phyloP scores from a whole-genome alignment of 2,113 vertebrate species.

The Burhinus bistriatus region DNA sequence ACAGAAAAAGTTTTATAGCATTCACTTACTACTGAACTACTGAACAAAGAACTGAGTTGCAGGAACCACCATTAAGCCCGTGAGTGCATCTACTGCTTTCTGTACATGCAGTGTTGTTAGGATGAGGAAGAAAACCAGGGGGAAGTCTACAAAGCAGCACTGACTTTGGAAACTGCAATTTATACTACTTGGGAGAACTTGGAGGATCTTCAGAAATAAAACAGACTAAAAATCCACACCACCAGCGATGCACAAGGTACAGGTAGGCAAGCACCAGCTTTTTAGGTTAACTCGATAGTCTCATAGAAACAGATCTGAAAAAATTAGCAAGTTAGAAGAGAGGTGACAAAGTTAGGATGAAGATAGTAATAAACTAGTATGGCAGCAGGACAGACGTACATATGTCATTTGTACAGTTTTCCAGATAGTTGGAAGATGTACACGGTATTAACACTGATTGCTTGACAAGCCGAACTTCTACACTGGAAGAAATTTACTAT shows the following conservation, averaged over 20 bases:
- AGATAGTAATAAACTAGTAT: not conserved
- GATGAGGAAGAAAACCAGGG: not conserved
- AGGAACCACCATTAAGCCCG: not conserved
- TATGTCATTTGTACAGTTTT: not conserved
- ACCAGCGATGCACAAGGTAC: not conserved
- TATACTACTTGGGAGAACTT: not conserved
- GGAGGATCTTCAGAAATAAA: not conserved
- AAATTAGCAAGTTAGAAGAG: not conserved
- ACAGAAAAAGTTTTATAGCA: too few species aligned
- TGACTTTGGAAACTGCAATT: not conserved
- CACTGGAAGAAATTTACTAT: not conserved
- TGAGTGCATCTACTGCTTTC: not conserved
- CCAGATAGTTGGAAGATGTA: not conserved
- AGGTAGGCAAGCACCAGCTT: not conserved
- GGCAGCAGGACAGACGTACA: not conserved
- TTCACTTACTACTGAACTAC: not conserved
- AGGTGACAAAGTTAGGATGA: not conserved
- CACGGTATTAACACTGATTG: not conserved
- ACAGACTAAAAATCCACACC: not conserved
- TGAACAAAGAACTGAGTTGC: not conserved
- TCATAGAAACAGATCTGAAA: conserved; percentile 3
- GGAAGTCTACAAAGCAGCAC: not conserved
- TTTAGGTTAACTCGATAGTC: not conserved
- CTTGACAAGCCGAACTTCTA: not conserved
- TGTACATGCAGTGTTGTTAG: not conserved